Evolutionary conservation across 1,140 invertebrate species (phyloP).

Genomic region (Heliothis virescens): DNA sequence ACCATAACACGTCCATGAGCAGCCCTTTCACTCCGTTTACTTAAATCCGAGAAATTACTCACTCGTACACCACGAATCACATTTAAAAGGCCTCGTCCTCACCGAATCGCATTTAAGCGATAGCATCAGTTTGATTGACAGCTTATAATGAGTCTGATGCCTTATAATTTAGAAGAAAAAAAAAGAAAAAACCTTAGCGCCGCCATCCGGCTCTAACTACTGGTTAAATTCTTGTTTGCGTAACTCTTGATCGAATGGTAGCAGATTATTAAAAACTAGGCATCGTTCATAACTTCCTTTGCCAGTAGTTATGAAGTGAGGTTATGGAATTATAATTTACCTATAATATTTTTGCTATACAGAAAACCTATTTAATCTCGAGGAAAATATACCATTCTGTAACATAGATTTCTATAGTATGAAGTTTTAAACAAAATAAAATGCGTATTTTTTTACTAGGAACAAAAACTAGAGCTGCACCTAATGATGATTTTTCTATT

Average conservation of each 20-base stretch:
- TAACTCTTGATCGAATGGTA: constrained; percentile 13
- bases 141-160: constrained; percentile 66
- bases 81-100: constrained; percentile 22
- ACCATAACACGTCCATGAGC: neutral
- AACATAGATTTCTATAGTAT: too few relatives aligned
- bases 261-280: neutral
- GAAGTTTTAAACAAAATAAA: too few relatives aligned
- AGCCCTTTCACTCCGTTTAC: constrained; percentile 29
- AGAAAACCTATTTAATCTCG: too few relatives aligned
- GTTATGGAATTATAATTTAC: too few relatives aligned
- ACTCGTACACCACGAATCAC: constrained; percentile 15
- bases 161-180: constrained; percentile 67
- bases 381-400: too few relatives aligned
- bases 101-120: constrained; percentile 19
- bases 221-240: constrained; percentile 68
- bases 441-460: too few relatives aligned
- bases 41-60: constrained; percentile 35
- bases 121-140: constrained; percentile 63
- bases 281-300: neutral
- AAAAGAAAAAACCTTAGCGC: constrained; percentile 55
- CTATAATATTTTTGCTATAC: too few relatives aligned
- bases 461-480: too few relatives aligned
- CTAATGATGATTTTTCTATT: too few relatives aligned
- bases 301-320: too few relatives aligned
- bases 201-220: constrained; percentile 62